phyloP scores from a whole-genome alignment of 2,888 invertebrate species.

The Hydroisotoma schaefferi region DNA sequence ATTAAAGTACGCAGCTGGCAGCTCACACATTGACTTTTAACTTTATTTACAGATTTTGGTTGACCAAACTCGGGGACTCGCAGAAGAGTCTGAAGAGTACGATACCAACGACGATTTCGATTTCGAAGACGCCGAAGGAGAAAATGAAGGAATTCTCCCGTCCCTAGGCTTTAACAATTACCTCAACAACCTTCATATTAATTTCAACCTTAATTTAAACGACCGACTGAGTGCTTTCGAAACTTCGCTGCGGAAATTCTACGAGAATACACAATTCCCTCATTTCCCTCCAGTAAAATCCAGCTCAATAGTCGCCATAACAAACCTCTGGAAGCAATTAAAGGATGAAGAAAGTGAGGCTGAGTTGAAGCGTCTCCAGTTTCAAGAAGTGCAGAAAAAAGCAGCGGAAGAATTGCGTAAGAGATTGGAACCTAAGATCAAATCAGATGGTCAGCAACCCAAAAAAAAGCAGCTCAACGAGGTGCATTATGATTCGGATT shows the following conservation, averaged over 20 bases:
- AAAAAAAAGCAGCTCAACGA: background rate
- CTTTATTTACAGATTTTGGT: slow-evolving; percentile 23
- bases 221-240: slow-evolving; percentile 19
- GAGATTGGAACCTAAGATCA: background rate
- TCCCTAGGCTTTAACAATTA: slow-evolving; percentile 27
- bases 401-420: background rate
- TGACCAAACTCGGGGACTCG: slow-evolving; percentile 17
- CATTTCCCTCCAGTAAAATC: slow-evolving; percentile 8
- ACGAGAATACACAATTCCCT: slow-evolving; percentile 37
- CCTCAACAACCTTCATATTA: slow-evolving; percentile 44
- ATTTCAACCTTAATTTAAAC: slow-evolving; percentile 42
- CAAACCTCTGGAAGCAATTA: slow-evolving; percentile 23
- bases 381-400: slow-evolving; percentile 4
- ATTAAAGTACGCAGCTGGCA: too few species aligned
- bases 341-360: slow-evolving; percentile 9
- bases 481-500: background rate
- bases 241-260: slow-evolving; percentile 43
- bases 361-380: background rate
- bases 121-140: background rate
- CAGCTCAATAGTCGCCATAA: background rate
- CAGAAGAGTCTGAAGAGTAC: slow-evolving; percentile 18
- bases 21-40: slow-evolving; percentile 2
- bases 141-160: background rate
- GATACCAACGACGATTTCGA: background rate
- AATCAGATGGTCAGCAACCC: background rate